Evolutionary conservation across 2,113 vertebrate genomes (phyloP).

Genomic region (Rhea pennata): DNA sequence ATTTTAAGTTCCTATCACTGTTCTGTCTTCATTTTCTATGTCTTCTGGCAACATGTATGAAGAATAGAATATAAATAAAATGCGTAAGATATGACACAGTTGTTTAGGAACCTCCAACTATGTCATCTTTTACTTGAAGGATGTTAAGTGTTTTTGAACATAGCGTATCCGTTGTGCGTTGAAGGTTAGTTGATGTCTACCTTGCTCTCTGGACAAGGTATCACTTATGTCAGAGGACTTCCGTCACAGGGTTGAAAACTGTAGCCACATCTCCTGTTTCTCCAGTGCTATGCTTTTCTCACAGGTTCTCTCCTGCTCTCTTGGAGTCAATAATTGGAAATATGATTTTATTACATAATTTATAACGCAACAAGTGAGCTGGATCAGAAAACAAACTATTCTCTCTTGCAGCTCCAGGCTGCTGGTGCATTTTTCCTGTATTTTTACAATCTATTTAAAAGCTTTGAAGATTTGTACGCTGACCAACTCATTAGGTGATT

Average conservation of each 20-base stretch:
- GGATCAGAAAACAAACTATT: neutral
- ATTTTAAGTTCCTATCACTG: neutral
- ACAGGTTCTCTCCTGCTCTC: neutral
- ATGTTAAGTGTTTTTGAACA: neutral
- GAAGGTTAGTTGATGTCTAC: neutral
- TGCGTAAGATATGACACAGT: fast-evolving
- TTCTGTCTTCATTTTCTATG: neutral
- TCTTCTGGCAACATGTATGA: neutral
- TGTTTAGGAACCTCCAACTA: neutral
- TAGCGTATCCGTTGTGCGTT: neutral
- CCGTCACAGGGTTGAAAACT: neutral
- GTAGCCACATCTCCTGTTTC: neutral
- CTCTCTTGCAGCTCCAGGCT: neutral
- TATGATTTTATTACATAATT: constrained; percentile 1
- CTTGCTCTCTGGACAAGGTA: neutral
- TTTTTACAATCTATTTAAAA: neutral
- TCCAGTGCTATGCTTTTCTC: neutral
- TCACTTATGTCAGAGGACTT: neutral
- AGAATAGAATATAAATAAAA: neutral
- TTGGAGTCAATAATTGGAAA: constrained; percentile 9
- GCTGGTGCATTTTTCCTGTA: neutral
- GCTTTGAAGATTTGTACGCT: neutral
- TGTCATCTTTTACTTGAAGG: neutral
- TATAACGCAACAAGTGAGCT: neutral
- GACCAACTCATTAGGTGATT: neutral